Evolutionary conservation across 2,113 vertebrate genomes (phyloP), one percentile per base, ranked within the genome.

Genomic region (Zosterops lateralis): DNA sequence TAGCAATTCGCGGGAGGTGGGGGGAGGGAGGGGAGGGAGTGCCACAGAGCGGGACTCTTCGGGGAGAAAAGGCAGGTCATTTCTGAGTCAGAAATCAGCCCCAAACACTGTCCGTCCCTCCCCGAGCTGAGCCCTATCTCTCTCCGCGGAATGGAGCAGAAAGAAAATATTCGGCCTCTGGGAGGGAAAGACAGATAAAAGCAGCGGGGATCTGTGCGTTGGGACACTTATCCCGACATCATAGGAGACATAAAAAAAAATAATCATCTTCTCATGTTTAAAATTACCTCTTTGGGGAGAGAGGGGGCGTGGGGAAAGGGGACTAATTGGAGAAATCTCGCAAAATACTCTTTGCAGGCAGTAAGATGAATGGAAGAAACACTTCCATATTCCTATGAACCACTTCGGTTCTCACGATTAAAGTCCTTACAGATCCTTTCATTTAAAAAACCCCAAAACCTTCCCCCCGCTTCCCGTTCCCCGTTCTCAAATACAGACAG

Each of bases 141-240:
- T 82, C 62, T 80, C 78, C 5, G 17, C 5, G 66, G 92, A 95
- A 92, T 36, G 53, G 48, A 90, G 53, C 81, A 92, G 82, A 79
- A 66, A 89, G 62, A 85, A 94, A 95, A 93, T 95, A 95, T 91
- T 95, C 67, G 72, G 75, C 94, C 89, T 92, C 79, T 87, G 91
- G 72, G 94, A 92, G 40, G 25, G 64, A 92, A 90, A 96, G 82
- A 47, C 60, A 87, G 93, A 97, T 91, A 92, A 93, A 91, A 89
- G 15, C 94, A 92, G 91, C 90, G 8, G 95, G 91, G 71, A 65
- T 91, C 85, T 71, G 54, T 76, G 85, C 79, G 9, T 74, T 95
- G 90, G 82, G 75, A 92, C 60, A 87, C 72, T 95, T 95, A 94
- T 83, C 40, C 75, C 56, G 42, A 61, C 87, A 70, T 80, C 75